These are phyloP conservation scores for Pelobates cultripes DNA, from an alignment of 2,797 vertebrate genomes.

Conservation along the genomic window DNA sequence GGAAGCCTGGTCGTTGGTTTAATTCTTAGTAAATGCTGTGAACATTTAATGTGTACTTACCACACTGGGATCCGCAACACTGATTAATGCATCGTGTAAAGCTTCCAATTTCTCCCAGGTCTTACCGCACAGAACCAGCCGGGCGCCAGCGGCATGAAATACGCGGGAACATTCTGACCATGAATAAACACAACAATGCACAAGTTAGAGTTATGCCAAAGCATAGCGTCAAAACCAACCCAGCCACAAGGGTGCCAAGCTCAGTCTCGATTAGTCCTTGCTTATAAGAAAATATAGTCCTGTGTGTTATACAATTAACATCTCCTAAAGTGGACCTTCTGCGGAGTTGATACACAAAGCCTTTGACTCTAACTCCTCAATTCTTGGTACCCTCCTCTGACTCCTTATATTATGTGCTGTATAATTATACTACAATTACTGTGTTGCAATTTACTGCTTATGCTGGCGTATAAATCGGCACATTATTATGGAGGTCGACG, in stretches of 20 bases:
- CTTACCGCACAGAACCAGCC: constrained; percentile 88
- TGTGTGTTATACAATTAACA: too few species aligned
- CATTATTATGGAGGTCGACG: too few species aligned
- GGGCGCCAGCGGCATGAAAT: constrained; percentile 88
- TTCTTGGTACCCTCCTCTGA: too few species aligned
- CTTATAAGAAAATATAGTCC: too few species aligned
- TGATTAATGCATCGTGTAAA: constrained; percentile 81
- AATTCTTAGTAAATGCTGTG: neutral
- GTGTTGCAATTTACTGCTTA: too few species aligned
- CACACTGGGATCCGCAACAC: constrained; percentile 81
- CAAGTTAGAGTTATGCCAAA: neutral
- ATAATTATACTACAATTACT: too few species aligned
- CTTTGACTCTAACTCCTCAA: too few species aligned
- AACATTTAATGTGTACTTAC: constrained; percentile 67
- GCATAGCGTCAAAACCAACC: neutral
- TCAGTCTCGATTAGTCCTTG: neutral
- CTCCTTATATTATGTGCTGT: too few species aligned
- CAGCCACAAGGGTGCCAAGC: neutral
- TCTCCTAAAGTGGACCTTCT: too few species aligned
- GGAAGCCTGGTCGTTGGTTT: too few species aligned
- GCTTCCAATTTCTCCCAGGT: constrained; percentile 90
- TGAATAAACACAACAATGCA: constrained; percentile 14
- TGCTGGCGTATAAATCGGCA: too few species aligned
- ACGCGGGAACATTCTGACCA: constrained; percentile 84
- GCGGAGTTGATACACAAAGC: too few species aligned